Conservation (phyloP, 2,888 invertebrate species). For the Temnothorax unifasciatus region DNA sequence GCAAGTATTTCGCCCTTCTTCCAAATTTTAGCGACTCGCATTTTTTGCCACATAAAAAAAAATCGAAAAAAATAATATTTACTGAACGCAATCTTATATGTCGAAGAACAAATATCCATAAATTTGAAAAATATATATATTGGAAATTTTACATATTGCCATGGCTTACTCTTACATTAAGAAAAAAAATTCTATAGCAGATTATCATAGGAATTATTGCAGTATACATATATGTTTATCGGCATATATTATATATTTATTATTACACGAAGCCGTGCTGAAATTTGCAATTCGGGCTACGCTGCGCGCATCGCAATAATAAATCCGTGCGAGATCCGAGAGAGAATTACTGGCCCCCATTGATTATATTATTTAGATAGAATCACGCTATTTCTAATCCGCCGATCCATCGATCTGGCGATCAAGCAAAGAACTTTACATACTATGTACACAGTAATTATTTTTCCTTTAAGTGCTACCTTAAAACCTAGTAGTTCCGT, state of each 20-base stretch:
- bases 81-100: neutral
- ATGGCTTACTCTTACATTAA: too few relatives aligned
- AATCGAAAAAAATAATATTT: neutral
- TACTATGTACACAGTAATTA: conserved; percentile 71
- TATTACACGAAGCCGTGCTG: conserved; percentile 24
- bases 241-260: neutral
- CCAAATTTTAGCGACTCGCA: conserved; percentile 53
- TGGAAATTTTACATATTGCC: neutral
- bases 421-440: conserved; percentile 64
- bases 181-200: neutral
- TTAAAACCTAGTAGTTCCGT: conserved; percentile 74
- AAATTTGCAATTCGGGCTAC: conserved; percentile 67
- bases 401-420: conserved; percentile 45
- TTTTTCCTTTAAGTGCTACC: conserved; percentile 67
- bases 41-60: neutral
- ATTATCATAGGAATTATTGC: neutral
- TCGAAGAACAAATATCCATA: neutral
- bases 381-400: conserved; percentile 64
- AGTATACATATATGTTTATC: neutral
- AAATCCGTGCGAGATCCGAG: conserved; percentile 79
- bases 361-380: conserved; percentile 74
- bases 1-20: conserved; percentile 71
- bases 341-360: conserved; percentile 86
- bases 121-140: neutral
- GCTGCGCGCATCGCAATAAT: conserved; percentile 81